A percentile compares a stretch with the other conserved stretches of the same genome.
These are phyloP conservation scores for Eonycteris spelaea DNA, from an alignment of 2,113 vertebrate genomes.

Conservation along the genomic window DNA sequence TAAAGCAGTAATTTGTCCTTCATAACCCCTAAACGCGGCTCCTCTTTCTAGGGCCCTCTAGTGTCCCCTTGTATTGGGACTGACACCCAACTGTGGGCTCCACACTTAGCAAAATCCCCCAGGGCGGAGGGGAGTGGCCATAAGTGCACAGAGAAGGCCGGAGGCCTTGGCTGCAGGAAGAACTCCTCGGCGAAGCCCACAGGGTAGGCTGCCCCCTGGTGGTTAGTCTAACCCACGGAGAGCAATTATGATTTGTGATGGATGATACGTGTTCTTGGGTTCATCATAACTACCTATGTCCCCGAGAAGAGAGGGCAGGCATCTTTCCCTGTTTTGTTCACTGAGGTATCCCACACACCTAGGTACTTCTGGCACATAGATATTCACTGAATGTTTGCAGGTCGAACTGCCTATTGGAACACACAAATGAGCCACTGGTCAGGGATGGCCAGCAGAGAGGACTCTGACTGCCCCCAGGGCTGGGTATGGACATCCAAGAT, in stretches of 20 bases:
- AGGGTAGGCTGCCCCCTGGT: constrained; percentile 25
- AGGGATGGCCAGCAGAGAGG: background rate
- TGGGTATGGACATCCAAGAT: accelerated
- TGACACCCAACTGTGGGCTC: background rate
- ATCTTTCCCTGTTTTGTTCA: background rate
- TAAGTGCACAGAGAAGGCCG: background rate
- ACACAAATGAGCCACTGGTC: background rate
- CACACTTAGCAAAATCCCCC: background rate
- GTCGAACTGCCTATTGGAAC: too few species aligned
- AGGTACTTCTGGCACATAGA: background rate
- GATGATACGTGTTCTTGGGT: background rate
- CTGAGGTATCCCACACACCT: background rate
- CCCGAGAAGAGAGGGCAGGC: background rate
- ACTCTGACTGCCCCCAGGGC: background rate
- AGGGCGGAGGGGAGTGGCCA: background rate
- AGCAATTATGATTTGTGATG: background rate
- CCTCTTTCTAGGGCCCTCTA: background rate
- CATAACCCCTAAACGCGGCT: too few species aligned
- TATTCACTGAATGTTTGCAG: background rate
- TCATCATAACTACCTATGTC: background rate
- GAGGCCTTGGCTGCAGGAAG: background rate
- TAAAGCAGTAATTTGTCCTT: background rate
- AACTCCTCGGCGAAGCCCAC: background rate
- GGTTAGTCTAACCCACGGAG: background rate
- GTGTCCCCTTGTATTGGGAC: background rate